Conservation (phyloP, 2,113 vertebrate species). For the Thomomys bottae region DNA sequence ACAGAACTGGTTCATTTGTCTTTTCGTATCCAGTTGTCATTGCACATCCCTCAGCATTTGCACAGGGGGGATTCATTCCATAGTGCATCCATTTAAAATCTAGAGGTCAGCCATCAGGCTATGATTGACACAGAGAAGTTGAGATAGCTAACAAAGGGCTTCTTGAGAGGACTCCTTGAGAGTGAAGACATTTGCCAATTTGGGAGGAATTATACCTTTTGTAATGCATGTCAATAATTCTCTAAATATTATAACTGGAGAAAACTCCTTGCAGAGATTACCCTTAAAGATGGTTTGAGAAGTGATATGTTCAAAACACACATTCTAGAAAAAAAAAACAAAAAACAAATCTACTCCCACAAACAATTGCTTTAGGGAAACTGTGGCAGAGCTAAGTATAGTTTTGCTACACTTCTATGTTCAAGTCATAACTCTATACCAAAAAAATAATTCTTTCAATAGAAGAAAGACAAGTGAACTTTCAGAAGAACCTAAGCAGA, state of each 20-base stretch:
- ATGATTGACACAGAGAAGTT: neutral
- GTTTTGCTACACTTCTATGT: neutral
- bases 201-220: neutral
- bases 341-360: too few species aligned
- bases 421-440: neutral
- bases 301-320: neutral
- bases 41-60: neutral
- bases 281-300: neutral
- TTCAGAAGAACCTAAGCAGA: neutral
- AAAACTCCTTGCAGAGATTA: neutral
- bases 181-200: neutral
- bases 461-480: neutral
- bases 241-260: neutral
- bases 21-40: accelerated
- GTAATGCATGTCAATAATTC: neutral
- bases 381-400: neutral
- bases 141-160: neutral
- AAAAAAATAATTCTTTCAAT: neutral
- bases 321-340: too few species aligned
- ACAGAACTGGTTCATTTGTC: neutral
- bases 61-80: neutral
- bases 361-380: constrained; percentile 15
- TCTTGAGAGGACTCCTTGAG: neutral
- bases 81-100: neutral
- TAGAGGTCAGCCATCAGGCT: neutral